Percentiles rank a stretch among this genome's conserved stretches.
Evolutionary conservation across 2,113 vertebrate species (phyloP).

Genomic region (Rhinoderma darwinii): DNA sequence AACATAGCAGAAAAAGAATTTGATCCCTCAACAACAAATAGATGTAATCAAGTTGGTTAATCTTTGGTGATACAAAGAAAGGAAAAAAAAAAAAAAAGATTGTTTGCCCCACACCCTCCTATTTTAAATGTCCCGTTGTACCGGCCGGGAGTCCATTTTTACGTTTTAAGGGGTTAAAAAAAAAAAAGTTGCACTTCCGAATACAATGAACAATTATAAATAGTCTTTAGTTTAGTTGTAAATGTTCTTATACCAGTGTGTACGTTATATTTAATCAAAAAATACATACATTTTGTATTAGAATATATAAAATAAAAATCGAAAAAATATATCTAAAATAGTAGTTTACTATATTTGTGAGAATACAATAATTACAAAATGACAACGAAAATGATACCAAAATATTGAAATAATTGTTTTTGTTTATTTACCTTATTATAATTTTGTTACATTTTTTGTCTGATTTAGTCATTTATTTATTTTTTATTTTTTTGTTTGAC

Average conservation of each 20-base stretch:
- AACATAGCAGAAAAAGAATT: conserved; percentile 76
- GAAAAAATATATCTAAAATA: too few relatives aligned
- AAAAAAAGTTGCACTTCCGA: background rate
- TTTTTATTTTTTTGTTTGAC: background rate
- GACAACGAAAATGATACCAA: too few relatives aligned
- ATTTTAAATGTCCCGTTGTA: background rate
- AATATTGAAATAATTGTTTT: background rate
- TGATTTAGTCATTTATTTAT: background rate
- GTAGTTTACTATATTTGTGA: too few relatives aligned
- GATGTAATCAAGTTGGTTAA: conserved; percentile 69
- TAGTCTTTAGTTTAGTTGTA: too few relatives aligned
- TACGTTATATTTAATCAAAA: too few relatives aligned
- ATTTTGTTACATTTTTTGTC: background rate
- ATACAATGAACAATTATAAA: too few relatives aligned
- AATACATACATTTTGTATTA: too few relatives aligned
- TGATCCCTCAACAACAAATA: conserved; percentile 77
- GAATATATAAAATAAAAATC: too few relatives aligned
- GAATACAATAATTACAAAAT: too few relatives aligned
- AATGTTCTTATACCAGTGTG: too few relatives aligned
- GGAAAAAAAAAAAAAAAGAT: conserved; percentile 46
- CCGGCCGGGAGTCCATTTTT: background rate
- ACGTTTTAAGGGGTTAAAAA: background rate
- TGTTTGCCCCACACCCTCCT: conserved; percentile 31
- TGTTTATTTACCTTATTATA: too few relatives aligned
- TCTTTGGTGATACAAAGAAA: conserved; percentile 63